Evolutionary conservation across 2,888 invertebrate species (phyloP), one percentile per base, ranked within the genome.

Genomic region (Erpobdella octoculata): DNA sequence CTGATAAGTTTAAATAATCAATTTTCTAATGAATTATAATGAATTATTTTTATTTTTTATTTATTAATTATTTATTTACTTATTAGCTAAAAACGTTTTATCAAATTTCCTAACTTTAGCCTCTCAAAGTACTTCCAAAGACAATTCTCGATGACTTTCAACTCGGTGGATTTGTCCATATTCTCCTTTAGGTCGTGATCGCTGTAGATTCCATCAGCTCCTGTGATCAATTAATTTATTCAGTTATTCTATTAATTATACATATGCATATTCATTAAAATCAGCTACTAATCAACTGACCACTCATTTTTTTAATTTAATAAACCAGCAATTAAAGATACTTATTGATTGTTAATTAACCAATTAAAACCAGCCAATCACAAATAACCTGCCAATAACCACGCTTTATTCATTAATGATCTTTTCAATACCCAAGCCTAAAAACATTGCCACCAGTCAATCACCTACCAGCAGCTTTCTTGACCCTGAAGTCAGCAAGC

Each of bases 191-290:
- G 88, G 73, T 87, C 86, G 84, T 78, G 78, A 28, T 80, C 79
- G 25, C 94, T 94, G 84, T 91, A 95, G 77, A 95, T 87, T 68
- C 90, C 89, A 21, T 91, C 93, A 73, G 95, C 85, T 1, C 95
- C 95, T 84, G 46, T 15, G 21, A 64, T 8, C 21, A 15, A 59
- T 21, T 59, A 59, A 59, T 28, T 62, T 4, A 33, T 28, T 6
- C 21, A 62, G 4, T 8, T 33, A 61, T 8, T 28, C 25, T 21
- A 5, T 61, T 4, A 25, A 28, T 61, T 31, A 62, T 33, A 31
- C 65, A 36, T 37, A 37, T 18, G 2, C 35, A 36, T n/a, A n/a
- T n/a, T n/a, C n/a, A n/a, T n/a, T n/a, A n/a, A n/a, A n/a, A n/a
- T n/a, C n/a, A n/a, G n/a, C n/a, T n/a, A n/a, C n/a, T n/a, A n/a